Evolutionary conservation across 2,888 invertebrate genomes (phyloP), one percentile per base, ranked within the genome.

Genomic region (Synanthedon myopaeformis): DNA sequence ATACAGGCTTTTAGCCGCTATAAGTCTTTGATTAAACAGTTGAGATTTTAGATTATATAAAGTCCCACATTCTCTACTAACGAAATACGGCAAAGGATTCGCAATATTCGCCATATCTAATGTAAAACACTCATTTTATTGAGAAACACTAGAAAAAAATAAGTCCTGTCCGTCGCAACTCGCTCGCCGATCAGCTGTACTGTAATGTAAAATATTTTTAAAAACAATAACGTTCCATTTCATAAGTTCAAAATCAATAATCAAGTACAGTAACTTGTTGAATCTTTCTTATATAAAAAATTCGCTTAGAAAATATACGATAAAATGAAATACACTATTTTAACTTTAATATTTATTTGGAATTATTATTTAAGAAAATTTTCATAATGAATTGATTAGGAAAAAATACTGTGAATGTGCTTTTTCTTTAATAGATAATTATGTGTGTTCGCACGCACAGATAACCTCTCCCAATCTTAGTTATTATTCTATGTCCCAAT

Each of bases 1-100:
- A 79, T 92, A 96, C 49, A 97, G 89, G 85, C 92, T 94, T 73
- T 91, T 91, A 6, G 94, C 93, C 56, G 88, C 88, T 55, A 88
- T 84, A 58, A 94, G 85, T 58, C 94, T 91, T 61, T 89, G 87
- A 58, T 81, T 81, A 68, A 91, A 90, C 60, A 92, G 82, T 58
- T 88, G 88, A 55, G 90, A 89, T 74, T 89, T 90, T 59, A 92
- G 82, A 73, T 89, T 77, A 56, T 89, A 70, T 64, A 87, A 76
- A 59, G 89, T 83, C 62, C 90, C 90, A 65, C 89, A 90, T 74
- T 92, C 91, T 74, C 92, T 89, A 61, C 89, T 85, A 55, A 89
- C 72, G 66, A 92, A 64, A 76, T 90, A 91, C 52, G 88, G 75
- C 63, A 92, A 69, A 62, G 92, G 91, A 74, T 89, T 92, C 57